Evolutionary conservation across 2,797 vertebrate species (phyloP), one percentile per base, ranked within the genome.

Genomic region (Coregonus ussuriensis): DNA sequence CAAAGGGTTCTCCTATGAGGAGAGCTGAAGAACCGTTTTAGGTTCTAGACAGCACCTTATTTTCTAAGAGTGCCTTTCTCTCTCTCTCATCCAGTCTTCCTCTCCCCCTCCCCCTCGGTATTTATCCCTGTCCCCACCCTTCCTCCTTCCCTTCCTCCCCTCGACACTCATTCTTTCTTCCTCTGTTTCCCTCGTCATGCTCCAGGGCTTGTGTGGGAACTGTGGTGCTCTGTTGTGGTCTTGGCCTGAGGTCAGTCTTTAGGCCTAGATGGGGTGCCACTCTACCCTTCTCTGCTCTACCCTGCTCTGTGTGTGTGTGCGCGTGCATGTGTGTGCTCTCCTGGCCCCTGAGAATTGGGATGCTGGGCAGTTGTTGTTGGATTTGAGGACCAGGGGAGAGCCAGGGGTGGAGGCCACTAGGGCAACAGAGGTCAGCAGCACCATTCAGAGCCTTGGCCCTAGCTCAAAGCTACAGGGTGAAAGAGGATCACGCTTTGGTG

Each of bases 391-490:
- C 31, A 33, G 31, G 31, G 31, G 31, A 33, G 31, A 3, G 41
- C 7, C 41, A 47, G 41, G 41, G 7, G 41, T 47, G 9, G 41
- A 47, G 41, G 41, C 41, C 41, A 47, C 41, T 9, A 16, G 52
- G 52, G 15, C 13, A 15, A 54, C 53, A 54, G 53, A 54, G 53
- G 53, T 54, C 91, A 92, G 81, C 41, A 13, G 41, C 82, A 78
- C 90, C 89, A 93, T 94, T 94, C 88, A 92, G 90, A 92, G 84
- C 88, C 83, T 84, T 84, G 86, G 89, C 89, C 89, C 80, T 82
- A 51, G 86, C 91, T 94, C 90, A 93, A 91, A 94, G 92, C 92
- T 92, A 87, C n/a, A 80, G 85, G 86, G 80, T 92, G 91, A 91
- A 91, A 91, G 91, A 91, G 88, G 91, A 92, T 91, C 89, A 89